Evolutionary conservation across 2,888 invertebrate genomes (phyloP).

Genomic region (Ctena decussata): DNA sequence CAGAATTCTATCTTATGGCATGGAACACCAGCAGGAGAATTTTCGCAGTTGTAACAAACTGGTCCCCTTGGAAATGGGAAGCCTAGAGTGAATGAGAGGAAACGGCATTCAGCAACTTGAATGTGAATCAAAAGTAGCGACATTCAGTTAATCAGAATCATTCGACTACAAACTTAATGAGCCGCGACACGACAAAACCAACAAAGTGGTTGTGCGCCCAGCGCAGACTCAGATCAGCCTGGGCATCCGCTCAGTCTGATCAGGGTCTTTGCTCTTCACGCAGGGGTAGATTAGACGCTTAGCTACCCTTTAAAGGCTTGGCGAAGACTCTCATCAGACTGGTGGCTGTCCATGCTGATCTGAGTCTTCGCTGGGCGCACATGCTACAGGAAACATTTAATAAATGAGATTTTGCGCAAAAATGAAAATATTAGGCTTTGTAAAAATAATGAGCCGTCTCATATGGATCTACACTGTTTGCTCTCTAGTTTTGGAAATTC

Average conservation of each 20-base stretch:
- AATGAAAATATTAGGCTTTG: no score
- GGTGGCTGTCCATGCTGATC: no score
- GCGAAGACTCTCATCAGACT: no score
- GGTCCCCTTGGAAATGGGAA: slow-evolving; percentile 40
- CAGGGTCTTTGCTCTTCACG: no score
- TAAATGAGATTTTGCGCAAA: no score
- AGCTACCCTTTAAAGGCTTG: no score
- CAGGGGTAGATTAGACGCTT: no score
- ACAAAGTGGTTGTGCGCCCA: background rate
- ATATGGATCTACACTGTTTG: background rate
- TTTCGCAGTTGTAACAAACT: slow-evolving; percentile 47
- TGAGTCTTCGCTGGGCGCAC: no score
- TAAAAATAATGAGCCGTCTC: background rate
- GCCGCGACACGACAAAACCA: background rate
- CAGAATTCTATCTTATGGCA: slow-evolving; percentile 47
- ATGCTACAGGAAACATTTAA: no score
- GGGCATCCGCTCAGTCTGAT: no score
- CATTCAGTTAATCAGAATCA: background rate
- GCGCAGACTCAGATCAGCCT: no score
- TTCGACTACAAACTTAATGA: background rate
- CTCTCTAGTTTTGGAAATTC: no score
- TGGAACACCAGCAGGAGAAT: slow-evolving; percentile 16
- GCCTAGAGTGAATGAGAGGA: background rate
- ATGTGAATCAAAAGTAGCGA: background rate
- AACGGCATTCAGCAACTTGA: background rate